A percentile compares a stretch with the other conserved stretches of the same genome.
These are phyloP conservation scores for Hylaea fasciaria DNA, from an alignment of 2,888 invertebrate species.

Conservation along the genomic window DNA sequence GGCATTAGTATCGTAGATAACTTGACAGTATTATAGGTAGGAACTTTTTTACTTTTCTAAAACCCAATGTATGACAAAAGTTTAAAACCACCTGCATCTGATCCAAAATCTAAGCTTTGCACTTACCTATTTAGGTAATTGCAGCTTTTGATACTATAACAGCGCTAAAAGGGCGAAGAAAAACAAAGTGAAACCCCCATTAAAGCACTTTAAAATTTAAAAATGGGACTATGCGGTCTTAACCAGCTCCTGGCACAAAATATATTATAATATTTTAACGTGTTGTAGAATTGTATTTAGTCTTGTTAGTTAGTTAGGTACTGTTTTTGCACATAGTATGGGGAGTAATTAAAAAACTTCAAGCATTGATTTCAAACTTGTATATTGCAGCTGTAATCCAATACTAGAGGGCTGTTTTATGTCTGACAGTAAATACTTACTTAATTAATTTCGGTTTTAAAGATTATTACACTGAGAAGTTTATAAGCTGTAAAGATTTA, in stretches of 20 bases:
- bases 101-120: background rate
- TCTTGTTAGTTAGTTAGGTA: background rate
- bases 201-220: no score
- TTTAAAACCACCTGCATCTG: no score
- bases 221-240: no score
- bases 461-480: slow-evolving; percentile 5
- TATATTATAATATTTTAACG: no score
- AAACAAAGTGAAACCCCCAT: no score
- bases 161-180: no score
- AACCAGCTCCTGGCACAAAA: no score
- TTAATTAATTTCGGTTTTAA: slow-evolving; percentile 17
- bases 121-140: background rate
- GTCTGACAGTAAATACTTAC: slow-evolving; percentile 11
- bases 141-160: no score
- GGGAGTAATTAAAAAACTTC: slow-evolving; percentile 47
- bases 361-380: slow-evolving; percentile 30
- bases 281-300: no score
- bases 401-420: slow-evolving; percentile 16
- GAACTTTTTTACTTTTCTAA: background rate
- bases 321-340: background rate
- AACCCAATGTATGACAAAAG: background rate
- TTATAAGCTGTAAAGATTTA: slow-evolving; percentile 10
- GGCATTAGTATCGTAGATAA: slow-evolving; percentile 15
- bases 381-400: slow-evolving; percentile 36
- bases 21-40: background rate